Conservation (phyloP, 2,797 vertebrate genomes). For the Borostomias antarcticus region DNA sequence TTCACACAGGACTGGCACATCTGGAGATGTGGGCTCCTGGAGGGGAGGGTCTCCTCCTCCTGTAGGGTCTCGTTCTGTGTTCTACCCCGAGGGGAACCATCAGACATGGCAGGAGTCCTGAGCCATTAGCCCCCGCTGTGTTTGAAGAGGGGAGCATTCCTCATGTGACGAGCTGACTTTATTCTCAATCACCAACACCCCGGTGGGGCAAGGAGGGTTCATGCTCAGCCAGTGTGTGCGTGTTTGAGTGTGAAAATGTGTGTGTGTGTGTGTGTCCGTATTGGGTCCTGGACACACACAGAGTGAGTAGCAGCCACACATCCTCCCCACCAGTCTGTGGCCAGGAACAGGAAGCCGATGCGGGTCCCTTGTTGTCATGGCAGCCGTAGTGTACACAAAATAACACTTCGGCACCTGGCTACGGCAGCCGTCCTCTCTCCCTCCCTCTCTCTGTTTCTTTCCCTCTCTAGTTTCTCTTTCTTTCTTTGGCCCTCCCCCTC, state of each 20-base stretch:
- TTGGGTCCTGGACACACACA: not conserved
- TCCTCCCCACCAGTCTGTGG: slow-evolving; percentile 1
- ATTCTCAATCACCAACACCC: slow-evolving; percentile 2
- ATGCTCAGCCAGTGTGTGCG: not conserved
- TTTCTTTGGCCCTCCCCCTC: not conserved
- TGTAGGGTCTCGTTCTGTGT: not conserved
- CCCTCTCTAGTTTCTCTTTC: not conserved
- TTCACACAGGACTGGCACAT: slow-evolving; percentile 14
- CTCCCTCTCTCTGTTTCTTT: not conserved
- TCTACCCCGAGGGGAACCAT: not conserved
- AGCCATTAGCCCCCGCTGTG: slow-evolving; percentile 1
- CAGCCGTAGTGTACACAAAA: slow-evolving; percentile 73
- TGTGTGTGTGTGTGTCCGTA: slow-evolving; percentile 1
- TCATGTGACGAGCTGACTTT: not conserved
- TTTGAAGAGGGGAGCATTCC: slow-evolving; percentile 10
- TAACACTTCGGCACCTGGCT: slow-evolving; percentile 69
- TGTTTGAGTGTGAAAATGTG: not conserved
- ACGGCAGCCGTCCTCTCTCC: slow-evolving; percentile 26
- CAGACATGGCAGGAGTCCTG: not conserved
- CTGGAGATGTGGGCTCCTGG: slow-evolving; percentile 3
- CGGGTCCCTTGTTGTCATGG: slow-evolving; percentile 64
- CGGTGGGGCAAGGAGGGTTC: not conserved
- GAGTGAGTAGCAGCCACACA: not conserved
- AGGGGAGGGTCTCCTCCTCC: not conserved
- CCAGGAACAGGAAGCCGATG: slow-evolving; percentile 59